These are phyloP conservation scores for Mythimna ferrago DNA, from an alignment of 2,888 invertebrate species.

Conservation along the genomic window DNA sequence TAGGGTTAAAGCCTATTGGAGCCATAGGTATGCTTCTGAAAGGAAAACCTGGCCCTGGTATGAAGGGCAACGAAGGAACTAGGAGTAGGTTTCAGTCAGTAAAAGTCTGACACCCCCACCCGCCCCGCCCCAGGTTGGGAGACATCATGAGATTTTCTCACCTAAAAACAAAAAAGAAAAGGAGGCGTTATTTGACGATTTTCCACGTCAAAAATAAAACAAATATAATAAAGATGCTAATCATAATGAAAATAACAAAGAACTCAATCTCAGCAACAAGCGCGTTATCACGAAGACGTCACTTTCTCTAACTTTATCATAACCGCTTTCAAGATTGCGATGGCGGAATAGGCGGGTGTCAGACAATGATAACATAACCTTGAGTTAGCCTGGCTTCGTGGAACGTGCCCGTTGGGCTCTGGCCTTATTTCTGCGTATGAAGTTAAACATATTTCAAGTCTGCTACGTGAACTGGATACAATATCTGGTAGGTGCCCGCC, in stretches of 20 bases:
- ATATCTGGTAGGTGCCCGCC: constrained; percentile 60
- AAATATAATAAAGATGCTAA: constrained; percentile 38
- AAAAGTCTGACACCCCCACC: too few relatives aligned
- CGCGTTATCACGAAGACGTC: constrained; percentile 52
- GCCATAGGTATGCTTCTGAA: too few relatives aligned
- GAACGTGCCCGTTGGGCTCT: constrained; percentile 37
- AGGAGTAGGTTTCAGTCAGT: too few relatives aligned
- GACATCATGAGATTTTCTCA: too few relatives aligned
- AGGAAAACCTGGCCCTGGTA: too few relatives aligned
- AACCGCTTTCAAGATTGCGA: constrained; percentile 59
- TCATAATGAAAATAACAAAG: constrained; percentile 50
- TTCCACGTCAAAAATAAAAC: too few relatives aligned
- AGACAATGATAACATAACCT: constrained; percentile 58
- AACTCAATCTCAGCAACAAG: constrained; percentile 54
- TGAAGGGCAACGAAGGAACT: too few relatives aligned
- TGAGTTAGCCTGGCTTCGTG: constrained; percentile 39
- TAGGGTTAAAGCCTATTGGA: too few relatives aligned
- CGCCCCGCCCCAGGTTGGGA: too few relatives aligned
- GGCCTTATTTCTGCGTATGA: constrained; percentile 51
- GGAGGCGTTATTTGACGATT: too few relatives aligned
- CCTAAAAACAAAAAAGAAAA: too few relatives aligned
- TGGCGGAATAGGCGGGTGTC: constrained; percentile 41
- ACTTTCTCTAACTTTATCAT: constrained; percentile 57
- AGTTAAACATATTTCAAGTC: constrained; percentile 74
- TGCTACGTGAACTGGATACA: constrained; percentile 74